Base-by-base conservation (phyloP, 1,140 invertebrate genomes). In the Sitodiplosis mosellana region DNA sequence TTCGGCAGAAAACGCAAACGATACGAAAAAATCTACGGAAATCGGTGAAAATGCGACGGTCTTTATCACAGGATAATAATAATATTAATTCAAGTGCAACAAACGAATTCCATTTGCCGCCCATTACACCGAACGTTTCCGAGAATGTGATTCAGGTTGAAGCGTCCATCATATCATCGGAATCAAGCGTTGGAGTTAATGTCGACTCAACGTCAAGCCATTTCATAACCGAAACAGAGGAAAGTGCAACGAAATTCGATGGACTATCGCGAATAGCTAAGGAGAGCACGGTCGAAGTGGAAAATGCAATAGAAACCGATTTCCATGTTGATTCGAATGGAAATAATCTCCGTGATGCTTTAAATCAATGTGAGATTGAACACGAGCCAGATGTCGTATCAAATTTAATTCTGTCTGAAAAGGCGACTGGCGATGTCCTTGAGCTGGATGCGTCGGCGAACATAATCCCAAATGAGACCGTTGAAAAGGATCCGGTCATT, bases 191-290 rank as follows among this genome's bases (percentile, higher is more conserved):
- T 17, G 76, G 77, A 33, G 76, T 75, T 17, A 71, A 77, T 50
- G 65, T 77, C 8, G 75, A 81, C 61, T 79, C 76, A 46, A 77
- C 76, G 12, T 69, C 75, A 33, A 78, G 76, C 54, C 78, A 75
- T 40, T 63, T 72, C 38, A 62, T 58, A 45, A 54, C 54, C 6
- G 74, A 75, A 27, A 71, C 68, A 53, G 72, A 73, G 49, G 67
- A 71, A 33, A n/a, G 12, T 33, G 20, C 6, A 21, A 43, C 18
- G 17, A 43, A 19, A 18, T 22, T 10, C 27, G 27, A 27, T 5
- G 27, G 10, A 3, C 10, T 27, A 27, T 27, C 27, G 4, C 27
- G 27, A 27, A 27, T 27, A 10, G 27, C 10, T 27, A 27, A 27
- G 10, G 27, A 27, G 27, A 5, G 27, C 10, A n/a, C n/a, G n/a